These are phyloP conservation scores for Chymomyza caudatula DNA, from an alignment of 2,888 invertebrate species.

Conservation along the genomic window DNA sequence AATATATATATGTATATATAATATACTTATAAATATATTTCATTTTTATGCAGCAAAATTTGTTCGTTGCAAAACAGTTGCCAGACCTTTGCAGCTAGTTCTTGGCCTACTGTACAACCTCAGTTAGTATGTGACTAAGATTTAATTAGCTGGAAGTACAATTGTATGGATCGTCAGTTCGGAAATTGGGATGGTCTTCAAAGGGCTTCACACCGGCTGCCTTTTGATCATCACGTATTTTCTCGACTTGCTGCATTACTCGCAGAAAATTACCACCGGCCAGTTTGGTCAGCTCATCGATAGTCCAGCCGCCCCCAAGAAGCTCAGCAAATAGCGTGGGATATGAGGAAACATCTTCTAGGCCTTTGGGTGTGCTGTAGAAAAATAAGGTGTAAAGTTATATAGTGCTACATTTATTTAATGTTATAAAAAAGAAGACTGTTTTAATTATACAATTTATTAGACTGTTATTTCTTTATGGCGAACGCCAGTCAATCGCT, in stretches of 20 bases:
- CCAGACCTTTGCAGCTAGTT: conserved; percentile 5
- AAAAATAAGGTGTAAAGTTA: not conserved
- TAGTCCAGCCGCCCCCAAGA: conserved; percentile 88
- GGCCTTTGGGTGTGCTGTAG: conserved; percentile 87
- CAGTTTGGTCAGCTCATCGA: conserved; percentile 87
- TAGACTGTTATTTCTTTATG: too few relatives aligned
- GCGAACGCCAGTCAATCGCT: too few relatives aligned
- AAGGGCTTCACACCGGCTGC: conserved; percentile 85
- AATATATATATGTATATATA: not conserved
- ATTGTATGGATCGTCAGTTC: conserved; percentile 78
- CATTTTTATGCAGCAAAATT: not conserved
- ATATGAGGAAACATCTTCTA: conserved; percentile 89
- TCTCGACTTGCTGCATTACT: conserved; percentile 83
- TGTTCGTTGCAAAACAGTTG: conserved; percentile 14
- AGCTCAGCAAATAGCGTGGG: conserved; percentile 88
- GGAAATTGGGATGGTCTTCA: conserved; percentile 82
- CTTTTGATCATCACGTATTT: conserved; percentile 85
- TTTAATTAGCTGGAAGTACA: conserved; percentile 78
- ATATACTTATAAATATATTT: not conserved
- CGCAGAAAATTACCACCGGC: conserved; percentile 88
- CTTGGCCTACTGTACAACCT: conserved; percentile 56
- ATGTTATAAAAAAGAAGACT: not conserved
- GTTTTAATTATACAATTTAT: too few relatives aligned
- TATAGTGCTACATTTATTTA: not conserved
- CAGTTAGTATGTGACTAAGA: conserved; percentile 44